phyloP scores from a whole-genome alignment of 2,888 invertebrate species.

The Thereva unica region DNA sequence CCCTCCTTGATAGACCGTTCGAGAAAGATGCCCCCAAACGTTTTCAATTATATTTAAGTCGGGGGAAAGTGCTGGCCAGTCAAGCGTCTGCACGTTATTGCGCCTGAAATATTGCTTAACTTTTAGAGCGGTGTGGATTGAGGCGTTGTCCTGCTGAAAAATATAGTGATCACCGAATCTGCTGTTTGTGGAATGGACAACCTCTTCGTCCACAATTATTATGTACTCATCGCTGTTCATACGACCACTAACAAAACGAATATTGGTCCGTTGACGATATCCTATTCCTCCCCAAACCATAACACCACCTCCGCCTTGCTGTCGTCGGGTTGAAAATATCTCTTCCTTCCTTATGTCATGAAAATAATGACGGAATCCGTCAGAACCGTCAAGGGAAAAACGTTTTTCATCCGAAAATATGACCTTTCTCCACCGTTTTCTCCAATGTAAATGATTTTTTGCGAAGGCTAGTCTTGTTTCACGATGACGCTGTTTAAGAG shows the following conservation, averaged over 20 bases:
- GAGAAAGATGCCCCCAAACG: too few relatives aligned
- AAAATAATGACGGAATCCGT: too few relatives aligned
- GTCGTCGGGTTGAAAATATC: background rate
- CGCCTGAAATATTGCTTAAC: background rate
- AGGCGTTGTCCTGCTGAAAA: background rate
- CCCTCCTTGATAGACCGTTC: too few relatives aligned
- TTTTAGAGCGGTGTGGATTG: conserved; percentile 7
- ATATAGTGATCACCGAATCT: too few relatives aligned
- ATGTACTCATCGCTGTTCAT: conserved; percentile 2
- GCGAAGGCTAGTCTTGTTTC: too few relatives aligned
- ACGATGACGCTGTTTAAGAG: background rate
- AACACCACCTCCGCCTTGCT: conserved; percentile 1
- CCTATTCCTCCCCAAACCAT: too few relatives aligned
- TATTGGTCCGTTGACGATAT: conserved; percentile 6
- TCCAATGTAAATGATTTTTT: too few relatives aligned
- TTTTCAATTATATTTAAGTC: background rate
- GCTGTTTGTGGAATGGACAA: conserved; percentile 1
- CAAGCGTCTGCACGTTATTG: background rate
- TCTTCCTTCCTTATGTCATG: background rate
- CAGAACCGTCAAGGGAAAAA: too few relatives aligned
- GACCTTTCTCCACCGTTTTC: conserved; percentile 1
- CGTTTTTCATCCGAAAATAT: conserved; percentile 2
- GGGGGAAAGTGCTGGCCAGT: background rate
- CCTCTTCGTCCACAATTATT: background rate
- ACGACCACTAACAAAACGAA: background rate